Conservation (phyloP, 2,888 invertebrate genomes). For the Drosophila sordidula region DNA sequence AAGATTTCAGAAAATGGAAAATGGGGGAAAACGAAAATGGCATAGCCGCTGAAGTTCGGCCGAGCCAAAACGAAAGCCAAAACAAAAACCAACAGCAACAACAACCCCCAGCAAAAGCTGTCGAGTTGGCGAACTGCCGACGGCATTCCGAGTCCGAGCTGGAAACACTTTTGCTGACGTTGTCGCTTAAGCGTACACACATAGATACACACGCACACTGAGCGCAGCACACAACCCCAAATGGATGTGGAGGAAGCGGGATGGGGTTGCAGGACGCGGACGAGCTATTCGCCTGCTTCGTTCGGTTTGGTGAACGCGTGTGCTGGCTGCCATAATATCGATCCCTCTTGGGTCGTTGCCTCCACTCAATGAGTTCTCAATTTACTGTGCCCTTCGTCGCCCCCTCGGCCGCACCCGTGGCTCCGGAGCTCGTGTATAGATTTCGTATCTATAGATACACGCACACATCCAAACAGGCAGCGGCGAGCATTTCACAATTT, state of each 20-base stretch:
- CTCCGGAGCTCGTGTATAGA: conserved; percentile 41
- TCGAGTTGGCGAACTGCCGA: conserved; percentile 35
- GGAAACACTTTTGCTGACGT: conserved; percentile 77
- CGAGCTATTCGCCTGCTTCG: conserved; percentile 18
- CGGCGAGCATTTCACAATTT: not conserved
- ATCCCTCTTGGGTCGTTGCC: conserved; percentile 80
- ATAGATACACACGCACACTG: conserved; percentile 20
- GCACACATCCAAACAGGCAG: conserved; percentile 16
- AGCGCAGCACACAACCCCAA: conserved; percentile 38
- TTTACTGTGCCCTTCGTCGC: conserved; percentile 46
- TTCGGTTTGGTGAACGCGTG: conserved; percentile 26
- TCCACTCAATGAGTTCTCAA: conserved; percentile 79
- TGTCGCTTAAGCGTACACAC: conserved; percentile 42
- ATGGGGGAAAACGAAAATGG: conserved; percentile 41
- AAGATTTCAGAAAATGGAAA: conserved; percentile 65
- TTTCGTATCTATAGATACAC: conserved; percentile 56
- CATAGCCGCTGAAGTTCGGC: conserved; percentile 37
- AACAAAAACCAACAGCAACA: conserved; percentile 28
- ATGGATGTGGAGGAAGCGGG: not conserved
- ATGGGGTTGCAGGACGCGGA: not conserved
- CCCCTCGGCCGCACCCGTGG: conserved; percentile 8
- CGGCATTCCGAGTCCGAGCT: conserved; percentile 53
- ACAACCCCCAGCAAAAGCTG: conserved; percentile 54
- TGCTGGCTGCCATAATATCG: conserved; percentile 72
- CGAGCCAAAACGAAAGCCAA: conserved; percentile 7